Evolutionary conservation across 2,113 vertebrate species (phyloP).

Genomic region (Leptodactylus fuscus): DNA sequence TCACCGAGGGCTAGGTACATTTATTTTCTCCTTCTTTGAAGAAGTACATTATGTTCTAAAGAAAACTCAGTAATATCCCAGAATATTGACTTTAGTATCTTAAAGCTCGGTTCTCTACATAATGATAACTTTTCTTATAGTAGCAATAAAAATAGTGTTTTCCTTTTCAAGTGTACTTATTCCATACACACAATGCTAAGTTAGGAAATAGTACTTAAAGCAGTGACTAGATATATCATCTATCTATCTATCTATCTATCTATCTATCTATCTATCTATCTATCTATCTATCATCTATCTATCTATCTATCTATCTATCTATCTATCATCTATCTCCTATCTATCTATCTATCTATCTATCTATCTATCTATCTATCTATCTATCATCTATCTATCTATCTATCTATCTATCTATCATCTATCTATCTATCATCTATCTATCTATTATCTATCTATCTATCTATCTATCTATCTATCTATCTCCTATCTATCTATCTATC

Average conservation of each 20-base stretch:
- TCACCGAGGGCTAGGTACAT: slow-evolving; percentile 53
- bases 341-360: not conserved
- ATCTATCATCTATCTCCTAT: not conserved
- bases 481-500: too few relatives aligned
- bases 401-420: too few relatives aligned
- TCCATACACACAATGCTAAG: not conserved
- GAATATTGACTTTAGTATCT: slow-evolving; percentile 27
- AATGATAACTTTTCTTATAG: slow-evolving; percentile 5
- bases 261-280: slow-evolving; percentile 8
- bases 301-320: slow-evolving; percentile 17
- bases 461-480: too few relatives aligned
- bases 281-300: slow-evolving; percentile 21
- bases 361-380: not conserved
- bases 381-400: not conserved
- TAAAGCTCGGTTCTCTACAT: not conserved
- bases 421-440: too few relatives aligned
- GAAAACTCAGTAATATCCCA: slow-evolving; percentile 1
- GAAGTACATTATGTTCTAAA: slow-evolving; percentile 25
- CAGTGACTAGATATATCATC: not conserved
- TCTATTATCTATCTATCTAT: too few relatives aligned
- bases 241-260: slow-evolving; percentile 13
- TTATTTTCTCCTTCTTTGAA: slow-evolving; percentile 11
- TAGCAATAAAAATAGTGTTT: slow-evolving; percentile 10
- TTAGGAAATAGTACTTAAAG: not conserved
- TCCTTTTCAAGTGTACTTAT: not conserved